Conservation (phyloP, 2,113 vertebrate genomes). For the Mustela lutreola region DNA sequence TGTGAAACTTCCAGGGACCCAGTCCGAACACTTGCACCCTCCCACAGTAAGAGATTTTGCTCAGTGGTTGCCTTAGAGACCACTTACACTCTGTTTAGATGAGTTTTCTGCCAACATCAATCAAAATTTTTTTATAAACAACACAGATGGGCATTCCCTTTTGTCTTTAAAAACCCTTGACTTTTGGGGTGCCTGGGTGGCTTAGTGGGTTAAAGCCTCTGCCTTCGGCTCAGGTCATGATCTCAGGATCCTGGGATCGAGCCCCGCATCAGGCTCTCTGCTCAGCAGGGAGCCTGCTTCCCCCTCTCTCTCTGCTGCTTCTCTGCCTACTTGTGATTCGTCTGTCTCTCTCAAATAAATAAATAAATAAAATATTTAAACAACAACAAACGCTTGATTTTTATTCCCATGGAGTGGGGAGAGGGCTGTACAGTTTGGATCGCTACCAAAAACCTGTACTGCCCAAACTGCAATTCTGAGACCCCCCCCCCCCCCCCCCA, state of each 20-base stretch:
- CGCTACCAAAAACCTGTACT: not conserved
- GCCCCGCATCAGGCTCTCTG: too few relatives aligned
- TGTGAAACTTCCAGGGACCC: too few relatives aligned
- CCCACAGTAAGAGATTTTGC: not conserved
- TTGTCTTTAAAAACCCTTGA: not conserved
- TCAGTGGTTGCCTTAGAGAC: not conserved
- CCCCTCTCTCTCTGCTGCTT: too few relatives aligned
- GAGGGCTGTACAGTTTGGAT: not conserved
- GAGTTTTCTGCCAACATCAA: not conserved
- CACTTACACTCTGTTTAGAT: not conserved
- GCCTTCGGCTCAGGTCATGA: too few relatives aligned
- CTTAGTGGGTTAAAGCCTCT: too few relatives aligned
- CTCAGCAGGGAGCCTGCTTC: too few relatives aligned
- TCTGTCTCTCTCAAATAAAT: too few relatives aligned
- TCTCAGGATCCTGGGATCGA: too few relatives aligned
- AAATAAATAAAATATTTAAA: too few relatives aligned
- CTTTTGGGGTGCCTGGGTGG: not conserved
- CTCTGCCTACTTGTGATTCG: too few relatives aligned
- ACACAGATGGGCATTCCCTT: not conserved
- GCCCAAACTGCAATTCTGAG: not conserved
- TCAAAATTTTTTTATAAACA: not conserved
- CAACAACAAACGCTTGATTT: not conserved
- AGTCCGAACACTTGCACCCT: not conserved
- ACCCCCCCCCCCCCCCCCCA: not conserved
- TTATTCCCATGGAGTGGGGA: not conserved